Evolutionary conservation across 2,888 invertebrate species (phyloP).

Genomic region (Bhutanitis thaidina): DNA sequence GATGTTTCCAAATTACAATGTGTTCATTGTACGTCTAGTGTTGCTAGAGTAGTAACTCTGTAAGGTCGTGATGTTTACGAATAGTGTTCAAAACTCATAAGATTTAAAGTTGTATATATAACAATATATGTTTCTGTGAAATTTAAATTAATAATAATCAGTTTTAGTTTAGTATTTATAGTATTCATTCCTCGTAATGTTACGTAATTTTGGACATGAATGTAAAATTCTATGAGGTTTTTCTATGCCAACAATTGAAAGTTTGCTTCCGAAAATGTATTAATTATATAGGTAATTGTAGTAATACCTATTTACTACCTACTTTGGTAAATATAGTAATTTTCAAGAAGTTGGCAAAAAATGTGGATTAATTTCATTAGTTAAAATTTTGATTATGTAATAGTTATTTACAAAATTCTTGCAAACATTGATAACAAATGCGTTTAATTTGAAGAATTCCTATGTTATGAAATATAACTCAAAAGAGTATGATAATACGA

Average conservation of each 20-base stretch:
- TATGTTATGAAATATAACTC: too few species aligned
- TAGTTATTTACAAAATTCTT: too few species aligned
- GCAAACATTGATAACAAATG: too few species aligned
- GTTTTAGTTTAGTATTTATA: constrained; percentile 6
- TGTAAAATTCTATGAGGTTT: background rate
- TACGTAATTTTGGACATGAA: background rate
- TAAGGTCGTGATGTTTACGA: constrained; percentile 45
- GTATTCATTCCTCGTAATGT: constrained; percentile 10
- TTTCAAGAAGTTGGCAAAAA: too few species aligned
- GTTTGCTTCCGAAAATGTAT: background rate
- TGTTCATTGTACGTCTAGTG: constrained; percentile 70
- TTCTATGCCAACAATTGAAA: background rate
- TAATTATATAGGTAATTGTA: background rate
- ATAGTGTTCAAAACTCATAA: constrained; percentile 49
- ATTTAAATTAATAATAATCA: background rate
- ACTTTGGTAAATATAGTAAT: too few species aligned
- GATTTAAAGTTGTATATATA: constrained; percentile 23
- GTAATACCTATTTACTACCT: too few species aligned
- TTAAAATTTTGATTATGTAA: too few species aligned
- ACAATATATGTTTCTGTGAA: background rate
- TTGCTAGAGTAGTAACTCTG: constrained; percentile 51
- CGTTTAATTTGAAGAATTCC: too few species aligned
- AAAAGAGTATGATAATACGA: too few species aligned
- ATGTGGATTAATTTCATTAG: too few species aligned
- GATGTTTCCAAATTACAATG: constrained; percentile 54